Conservation (phyloP, 2,888 invertebrate species). For the Pelosia muscerda region DNA sequence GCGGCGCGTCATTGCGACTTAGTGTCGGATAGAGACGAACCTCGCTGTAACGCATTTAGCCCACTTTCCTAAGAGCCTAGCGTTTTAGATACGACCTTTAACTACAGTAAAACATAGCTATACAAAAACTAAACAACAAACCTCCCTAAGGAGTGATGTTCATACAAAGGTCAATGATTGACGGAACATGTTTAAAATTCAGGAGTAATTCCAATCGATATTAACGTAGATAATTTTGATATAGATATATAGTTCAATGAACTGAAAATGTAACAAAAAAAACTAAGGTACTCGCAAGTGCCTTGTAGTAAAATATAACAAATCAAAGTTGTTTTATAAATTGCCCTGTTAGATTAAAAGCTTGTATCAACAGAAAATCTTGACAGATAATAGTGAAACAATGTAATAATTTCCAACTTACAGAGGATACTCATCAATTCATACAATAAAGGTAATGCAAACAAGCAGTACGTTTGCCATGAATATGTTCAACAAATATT, state of each 20-base stretch:
- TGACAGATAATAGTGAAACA: not conserved
- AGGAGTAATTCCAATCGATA: too few species aligned
- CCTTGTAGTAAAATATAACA: too few species aligned
- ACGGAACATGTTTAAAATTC: too few species aligned
- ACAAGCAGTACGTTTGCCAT: constrained; percentile 27
- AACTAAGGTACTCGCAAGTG: too few species aligned
- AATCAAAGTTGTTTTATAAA: not conserved
- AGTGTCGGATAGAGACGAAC: constrained; percentile 3
- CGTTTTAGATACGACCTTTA: constrained; percentile 4
- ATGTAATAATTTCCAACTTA: not conserved
- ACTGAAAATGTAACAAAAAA: too few species aligned
- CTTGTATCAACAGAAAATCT: not conserved
- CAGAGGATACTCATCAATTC: constrained; percentile 7
- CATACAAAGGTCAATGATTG: not conserved
- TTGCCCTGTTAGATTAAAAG: not conserved
- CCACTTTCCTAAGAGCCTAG: constrained; percentile 26
- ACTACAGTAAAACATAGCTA: too few species aligned
- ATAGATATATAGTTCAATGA: too few species aligned
- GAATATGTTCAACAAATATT: constrained; percentile 40
- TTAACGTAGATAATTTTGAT: too few species aligned
- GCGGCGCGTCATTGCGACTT: constrained; percentile 8
- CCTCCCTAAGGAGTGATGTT: not conserved
- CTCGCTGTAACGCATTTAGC: constrained; percentile 31
- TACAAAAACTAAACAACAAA: too few species aligned
- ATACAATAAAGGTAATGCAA: constrained; percentile 22